Evolutionary conservation across 2,113 vertebrate species (phyloP).

Genomic region (Pardalotus punctatus): DNA sequence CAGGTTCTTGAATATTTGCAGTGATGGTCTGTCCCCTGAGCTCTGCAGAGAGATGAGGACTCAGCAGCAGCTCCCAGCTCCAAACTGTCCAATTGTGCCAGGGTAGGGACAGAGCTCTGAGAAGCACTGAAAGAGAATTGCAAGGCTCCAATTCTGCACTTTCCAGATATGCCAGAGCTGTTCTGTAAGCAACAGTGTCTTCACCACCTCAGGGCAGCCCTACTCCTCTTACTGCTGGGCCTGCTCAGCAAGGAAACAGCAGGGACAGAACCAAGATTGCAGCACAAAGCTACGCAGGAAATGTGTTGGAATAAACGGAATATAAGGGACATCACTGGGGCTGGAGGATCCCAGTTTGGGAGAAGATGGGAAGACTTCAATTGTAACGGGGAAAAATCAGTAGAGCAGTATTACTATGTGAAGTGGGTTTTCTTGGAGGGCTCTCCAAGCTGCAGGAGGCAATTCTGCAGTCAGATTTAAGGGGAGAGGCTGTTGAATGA

Average conservation of each 20-base stretch:
- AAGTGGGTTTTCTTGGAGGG: neutral
- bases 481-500: neutral
- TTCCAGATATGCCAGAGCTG: neutral
- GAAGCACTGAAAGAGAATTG: neutral
- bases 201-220: neutral
- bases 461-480: neutral
- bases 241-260: neutral
- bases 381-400: neutral
- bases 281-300: neutral
- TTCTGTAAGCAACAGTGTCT: neutral
- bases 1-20: neutral
- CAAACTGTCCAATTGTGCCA: neutral
- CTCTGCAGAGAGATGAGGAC: neutral
- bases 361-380: rapidly evolving
- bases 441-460: neutral
- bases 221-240: neutral
- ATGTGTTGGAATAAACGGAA: neutral
- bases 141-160: neutral
- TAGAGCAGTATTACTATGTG: neutral
- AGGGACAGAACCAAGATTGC: neutral
- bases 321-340: neutral
- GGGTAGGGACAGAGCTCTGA: neutral
- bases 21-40: neutral
- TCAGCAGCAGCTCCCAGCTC: neutral
- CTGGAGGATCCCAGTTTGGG: neutral